These are phyloP conservation scores for Stenolophus ochropezus DNA, from an alignment of 2,888 invertebrate genomes.

Conservation along the genomic window DNA sequence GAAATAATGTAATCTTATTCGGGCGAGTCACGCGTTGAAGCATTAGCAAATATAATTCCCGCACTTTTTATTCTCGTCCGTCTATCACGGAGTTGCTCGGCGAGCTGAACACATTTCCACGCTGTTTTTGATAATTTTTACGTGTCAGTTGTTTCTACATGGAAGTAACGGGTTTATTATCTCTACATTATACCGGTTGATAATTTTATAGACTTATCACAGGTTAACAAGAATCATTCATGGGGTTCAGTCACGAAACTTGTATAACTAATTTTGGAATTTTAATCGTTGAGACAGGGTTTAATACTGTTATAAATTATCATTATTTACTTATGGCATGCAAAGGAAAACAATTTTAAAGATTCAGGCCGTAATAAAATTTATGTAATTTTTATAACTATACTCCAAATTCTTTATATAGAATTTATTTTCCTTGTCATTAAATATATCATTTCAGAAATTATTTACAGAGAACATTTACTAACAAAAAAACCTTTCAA, in stretches of 20 bases:
- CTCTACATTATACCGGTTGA: slow-evolving; percentile 30
- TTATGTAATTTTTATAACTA: background rate
- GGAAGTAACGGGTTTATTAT: slow-evolving; percentile 27
- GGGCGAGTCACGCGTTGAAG: background rate
- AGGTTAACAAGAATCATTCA: background rate
- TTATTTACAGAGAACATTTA: no score
- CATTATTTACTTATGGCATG: background rate
- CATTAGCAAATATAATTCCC: no score
- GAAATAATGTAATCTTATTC: no score
- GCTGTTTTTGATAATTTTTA: slow-evolving; percentile 39
- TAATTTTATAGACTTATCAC: background rate
- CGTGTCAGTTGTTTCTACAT: slow-evolving; percentile 29
- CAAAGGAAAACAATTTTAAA: background rate
- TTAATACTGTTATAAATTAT: background rate
- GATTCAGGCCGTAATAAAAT: background rate
- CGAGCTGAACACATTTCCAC: slow-evolving; percentile 14
- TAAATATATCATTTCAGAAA: no score
- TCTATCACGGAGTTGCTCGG: background rate
- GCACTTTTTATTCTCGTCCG: background rate
- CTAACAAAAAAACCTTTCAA: no score
- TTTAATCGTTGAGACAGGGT: background rate
- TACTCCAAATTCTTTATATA: background rate
- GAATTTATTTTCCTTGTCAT: no score
- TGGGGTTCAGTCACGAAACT: background rate
- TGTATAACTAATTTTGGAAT: background rate